Conservation (phyloP, 2,888 invertebrate genomes). For the Syrphus vitripennis region DNA sequence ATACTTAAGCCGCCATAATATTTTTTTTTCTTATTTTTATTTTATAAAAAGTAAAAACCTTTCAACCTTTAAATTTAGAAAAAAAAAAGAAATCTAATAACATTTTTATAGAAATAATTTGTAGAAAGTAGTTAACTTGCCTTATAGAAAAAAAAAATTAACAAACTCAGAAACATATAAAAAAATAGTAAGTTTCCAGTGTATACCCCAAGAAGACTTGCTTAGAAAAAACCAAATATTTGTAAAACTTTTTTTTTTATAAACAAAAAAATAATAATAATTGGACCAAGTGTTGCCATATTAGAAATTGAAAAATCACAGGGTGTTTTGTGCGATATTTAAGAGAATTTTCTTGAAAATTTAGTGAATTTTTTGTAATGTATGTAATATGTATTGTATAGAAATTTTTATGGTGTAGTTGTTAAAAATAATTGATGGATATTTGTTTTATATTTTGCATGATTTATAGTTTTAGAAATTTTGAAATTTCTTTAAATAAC, state of each 20-base stretch:
- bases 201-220: slow-evolving; percentile 45
- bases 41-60: slow-evolving; percentile 7
- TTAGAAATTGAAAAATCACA: slow-evolving; percentile 38
- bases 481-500: no score
- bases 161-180: not conserved
- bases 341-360: not conserved
- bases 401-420: not conserved
- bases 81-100: slow-evolving; percentile 1
- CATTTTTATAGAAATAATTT: slow-evolving; percentile 45
- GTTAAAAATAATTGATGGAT: not conserved
- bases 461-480: not conserved
- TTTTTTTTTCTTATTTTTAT: slow-evolving; percentile 10
- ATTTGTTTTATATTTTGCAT: not conserved
- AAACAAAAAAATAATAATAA: not conserved
- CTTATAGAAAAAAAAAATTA: slow-evolving; percentile 53
- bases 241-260: slow-evolving; percentile 3
- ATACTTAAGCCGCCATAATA: slow-evolving; percentile 4
- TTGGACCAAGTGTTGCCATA: slow-evolving; percentile 62
- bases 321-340: slow-evolving; percentile 46
- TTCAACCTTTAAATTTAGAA: slow-evolving; percentile 26
- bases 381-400: no score
- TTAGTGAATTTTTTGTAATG: not conserved
- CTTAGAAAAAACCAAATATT: slow-evolving; percentile 8
- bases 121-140: slow-evolving; percentile 64
- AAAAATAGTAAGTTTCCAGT: slow-evolving; percentile 39